These are phyloP conservation scores for Paelopatides confundens DNA, from an alignment of 53 echinoderm and acorn worm genomes.

Conservation along the genomic window DNA sequence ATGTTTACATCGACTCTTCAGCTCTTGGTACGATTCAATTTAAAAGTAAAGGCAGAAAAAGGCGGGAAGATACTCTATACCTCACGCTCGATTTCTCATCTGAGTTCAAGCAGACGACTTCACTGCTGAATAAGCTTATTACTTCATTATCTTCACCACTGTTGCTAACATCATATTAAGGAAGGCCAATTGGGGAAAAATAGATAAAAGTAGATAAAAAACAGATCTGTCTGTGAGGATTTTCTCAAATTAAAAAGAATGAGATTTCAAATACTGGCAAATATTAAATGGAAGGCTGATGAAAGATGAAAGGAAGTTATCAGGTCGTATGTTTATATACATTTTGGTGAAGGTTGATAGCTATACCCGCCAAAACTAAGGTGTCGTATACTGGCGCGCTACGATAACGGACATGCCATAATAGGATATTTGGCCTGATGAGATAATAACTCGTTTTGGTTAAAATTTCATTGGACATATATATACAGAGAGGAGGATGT, in stretches of 20 bases:
- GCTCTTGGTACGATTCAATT: background rate
- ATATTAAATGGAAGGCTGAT: conserved; percentile 10
- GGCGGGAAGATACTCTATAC: background rate
- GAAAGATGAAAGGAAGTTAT: background rate
- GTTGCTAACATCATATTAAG: background rate
- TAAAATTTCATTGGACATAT: no score
- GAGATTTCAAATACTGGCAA: conserved; percentile 20
- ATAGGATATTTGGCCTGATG: no score
- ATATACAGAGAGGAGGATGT: no score
- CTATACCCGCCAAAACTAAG: no score
- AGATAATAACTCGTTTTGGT: no score
- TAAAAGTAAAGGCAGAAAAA: background rate
- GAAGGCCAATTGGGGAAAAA: background rate
- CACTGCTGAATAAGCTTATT: background rate
- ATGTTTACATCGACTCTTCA: conserved; percentile 7
- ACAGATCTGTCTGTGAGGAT: background rate
- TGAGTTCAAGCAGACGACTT: conserved; percentile 24
- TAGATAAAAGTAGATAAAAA: background rate
- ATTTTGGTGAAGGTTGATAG: no score
- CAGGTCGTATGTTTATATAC: background rate
- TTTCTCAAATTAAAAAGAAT: background rate
- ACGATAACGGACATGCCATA: no score
- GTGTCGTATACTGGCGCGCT: no score
- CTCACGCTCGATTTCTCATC: conserved; percentile 32
- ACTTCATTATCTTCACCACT: conserved; percentile 3